Evolutionary conservation across 2,888 invertebrate genomes (phyloP), one percentile per base, ranked within the genome.

Genomic region (Limnephilus marmoratus): DNA sequence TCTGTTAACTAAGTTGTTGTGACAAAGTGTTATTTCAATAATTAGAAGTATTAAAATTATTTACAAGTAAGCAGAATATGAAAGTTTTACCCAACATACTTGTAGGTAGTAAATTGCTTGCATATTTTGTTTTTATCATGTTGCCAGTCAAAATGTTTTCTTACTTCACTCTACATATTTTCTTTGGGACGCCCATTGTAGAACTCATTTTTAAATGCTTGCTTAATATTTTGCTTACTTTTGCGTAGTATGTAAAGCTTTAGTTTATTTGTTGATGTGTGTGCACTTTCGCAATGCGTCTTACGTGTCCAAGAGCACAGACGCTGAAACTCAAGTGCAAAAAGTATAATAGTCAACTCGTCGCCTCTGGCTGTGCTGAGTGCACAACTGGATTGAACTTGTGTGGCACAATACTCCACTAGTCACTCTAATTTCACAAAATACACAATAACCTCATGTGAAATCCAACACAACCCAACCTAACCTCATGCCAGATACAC

Each of bases 271-370:
- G 5, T 45, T 24, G 9, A 3, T 85, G 85, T 87, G 53, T 41
- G n/a, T 93, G 93, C 93, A 93, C 93, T 90, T 91, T 91, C 90
- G 91, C 91, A 85, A 83, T 81, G 93, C 85, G 85, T 90, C 93
- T 89, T 82, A 41, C 80, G 91, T 85, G 85, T 90, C 68, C 24
- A 34, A 88, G 86, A 90, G 85, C 93, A 86, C 83, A 94, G 94
- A 94, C 94, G 96, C 96, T 95, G 95, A 95, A 96, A 96, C 96
- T 96, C 96, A 96, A 95, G 95, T 96, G 96, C 96, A 96, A 93
- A 96, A 93, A 96, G 29, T 94, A 94, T 94, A 88, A 94, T 92
- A 94, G 94, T 94, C 96, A 95, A 94, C 95, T 95, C 95, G 96
- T 96, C 96, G 96, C 96, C 91, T 95, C 96, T 96, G 95, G 95